Base-by-base conservation (phyloP, 2,888 invertebrate species). In the Tethea ocularis region DNA sequence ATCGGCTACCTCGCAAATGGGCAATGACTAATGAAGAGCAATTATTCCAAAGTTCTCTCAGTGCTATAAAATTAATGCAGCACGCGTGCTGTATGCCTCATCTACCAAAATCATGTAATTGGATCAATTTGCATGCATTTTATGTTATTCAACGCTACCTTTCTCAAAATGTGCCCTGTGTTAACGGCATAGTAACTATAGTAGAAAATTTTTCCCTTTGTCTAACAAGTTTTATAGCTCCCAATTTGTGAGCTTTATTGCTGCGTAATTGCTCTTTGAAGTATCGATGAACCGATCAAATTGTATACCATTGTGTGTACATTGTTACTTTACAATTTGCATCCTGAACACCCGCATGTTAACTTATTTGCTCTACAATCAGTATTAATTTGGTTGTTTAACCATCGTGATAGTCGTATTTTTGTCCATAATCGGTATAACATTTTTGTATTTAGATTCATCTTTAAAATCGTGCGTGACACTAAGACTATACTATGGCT, bases 21-120 rank as follows among this genome's bases (percentile, higher is more conserved):
- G 69, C 78, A 85, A 83, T 81, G 75, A 83, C 79, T 78, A 85
- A 83, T 81, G 75, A 82, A 80, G 67, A 73, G 81, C 84, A 87
- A 89, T 88, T 87, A 88, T 86, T 83, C 81, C 67, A 66, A 82
- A 85, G 87, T 89, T 87, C 87, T 82, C 83, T 72, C 66, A 69
- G 77, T 72, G 77, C 82, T 72, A 86, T 86, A 83, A 86, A 87
- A 87, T 86, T 86, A 84, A 89, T 88, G 82, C 78, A 60, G 60
- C 74, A 73, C 83, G 77, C 86, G 86, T 84, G 81, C 79, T 69
- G 2, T 33, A 33, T 33, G 11, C 33, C 33, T 68, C 61, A 67
- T 67, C 57, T 56, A 51, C 52, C 55, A 57, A 56, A 74, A 77
- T 78, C 75, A 64, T 74, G 80, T 86, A 89, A 90, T 90, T 89